Base-by-base conservation (phyloP, 2,113 vertebrate genomes). In the Falco punctatus region DNA sequence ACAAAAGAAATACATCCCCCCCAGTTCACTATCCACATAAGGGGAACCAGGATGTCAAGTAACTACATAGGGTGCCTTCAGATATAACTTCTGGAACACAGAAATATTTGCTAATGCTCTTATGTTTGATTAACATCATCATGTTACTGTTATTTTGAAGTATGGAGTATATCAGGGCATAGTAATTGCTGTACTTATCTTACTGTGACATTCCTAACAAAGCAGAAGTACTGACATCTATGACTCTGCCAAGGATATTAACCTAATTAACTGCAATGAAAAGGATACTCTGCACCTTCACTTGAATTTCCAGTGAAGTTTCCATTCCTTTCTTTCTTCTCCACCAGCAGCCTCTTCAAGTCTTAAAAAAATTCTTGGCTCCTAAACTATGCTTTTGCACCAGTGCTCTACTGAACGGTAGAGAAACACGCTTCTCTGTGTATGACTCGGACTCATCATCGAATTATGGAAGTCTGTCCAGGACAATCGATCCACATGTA, bases 281-380 rank as follows among this genome's bases (percentile, higher is more conserved):
- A 17, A 27, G 16, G 11, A 38, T 40, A 52, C 3, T 11, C 1
- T 40, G 8, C 9, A 46, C 18, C 62, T 65, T 62, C 4, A 2
- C 21, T 38, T 42, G 5, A 54, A 82, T 79, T 87, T 85, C 32
- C 26, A 67, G 5, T 22, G 22, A 86, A 35, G 6, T 35, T 73
- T 69, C 17, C 15, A 5, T 67, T 55, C 17, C 6, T 35, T 35
- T 55, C 17, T 5, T 35, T 35, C 3, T 18, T 7, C 11, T 11
- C 7, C 5, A 15, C 3, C 3, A 6, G 2, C 2, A 4, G 3
- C 2, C 2, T 3, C 2, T 1, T 1, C 5, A 13, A 35, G 12
- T 28, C 13, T 73, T 73, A 65, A 65, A 78, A 81, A 54, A 48
- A 46, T n/a, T 32, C 40, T 4, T 46, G 38, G 2, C 17, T 86